These are phyloP conservation scores for Vimba vimba DNA, from an alignment of 2,113 vertebrate species.

Conservation along the genomic window DNA sequence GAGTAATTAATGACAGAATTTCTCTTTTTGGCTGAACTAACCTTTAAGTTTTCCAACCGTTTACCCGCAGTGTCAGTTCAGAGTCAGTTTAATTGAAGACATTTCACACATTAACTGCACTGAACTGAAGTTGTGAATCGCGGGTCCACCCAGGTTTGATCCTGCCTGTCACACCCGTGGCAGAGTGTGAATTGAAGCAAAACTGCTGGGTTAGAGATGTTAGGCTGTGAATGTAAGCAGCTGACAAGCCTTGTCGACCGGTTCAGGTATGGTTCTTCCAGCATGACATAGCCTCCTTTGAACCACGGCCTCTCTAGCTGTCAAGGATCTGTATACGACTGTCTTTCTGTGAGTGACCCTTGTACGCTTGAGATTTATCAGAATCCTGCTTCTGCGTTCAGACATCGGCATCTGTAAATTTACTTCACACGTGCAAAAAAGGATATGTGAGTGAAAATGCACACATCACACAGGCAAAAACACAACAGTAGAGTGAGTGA, in stretches of 20 bases:
- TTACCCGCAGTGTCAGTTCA: background rate
- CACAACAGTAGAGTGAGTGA: background rate
- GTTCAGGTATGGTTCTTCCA: conserved; percentile 2
- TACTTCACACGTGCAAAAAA: background rate
- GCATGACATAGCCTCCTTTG: background rate
- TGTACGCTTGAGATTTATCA: background rate
- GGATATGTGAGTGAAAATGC: background rate
- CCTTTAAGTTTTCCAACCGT: background rate
- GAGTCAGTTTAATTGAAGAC: background rate
- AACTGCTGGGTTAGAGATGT: conserved; percentile 18
- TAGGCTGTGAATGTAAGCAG: background rate
- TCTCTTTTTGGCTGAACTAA: no score
- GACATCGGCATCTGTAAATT: background rate
- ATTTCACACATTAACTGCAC: background rate
- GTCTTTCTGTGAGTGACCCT: background rate
- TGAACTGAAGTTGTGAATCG: background rate
- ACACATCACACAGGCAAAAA: background rate
- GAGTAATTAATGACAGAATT: no score
- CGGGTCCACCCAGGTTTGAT: background rate
- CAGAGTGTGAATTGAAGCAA: background rate
- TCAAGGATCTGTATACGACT: background rate
- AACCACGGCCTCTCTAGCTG: background rate
- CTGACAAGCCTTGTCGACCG: conserved; percentile 26
- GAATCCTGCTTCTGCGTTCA: background rate
- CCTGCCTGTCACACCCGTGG: background rate